Conservation (phyloP, 2,113 vertebrate genomes). For the Gobius niger region DNA sequence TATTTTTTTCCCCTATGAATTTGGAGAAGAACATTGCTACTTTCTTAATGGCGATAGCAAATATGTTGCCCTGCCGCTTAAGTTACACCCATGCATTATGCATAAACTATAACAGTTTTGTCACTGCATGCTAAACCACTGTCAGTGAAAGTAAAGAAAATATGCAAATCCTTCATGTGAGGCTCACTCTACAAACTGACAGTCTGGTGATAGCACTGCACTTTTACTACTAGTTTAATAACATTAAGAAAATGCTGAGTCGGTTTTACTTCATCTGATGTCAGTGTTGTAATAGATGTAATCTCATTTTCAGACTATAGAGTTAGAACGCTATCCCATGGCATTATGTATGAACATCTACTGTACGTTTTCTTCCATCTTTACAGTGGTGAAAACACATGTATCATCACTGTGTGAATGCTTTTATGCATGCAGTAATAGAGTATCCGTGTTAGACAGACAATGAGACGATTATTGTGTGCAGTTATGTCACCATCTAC, state of each 20-base stretch:
- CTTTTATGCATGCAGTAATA: background rate
- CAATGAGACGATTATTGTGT: conserved; percentile 13
- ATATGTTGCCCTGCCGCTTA: conserved; percentile 22
- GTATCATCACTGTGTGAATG: background rate
- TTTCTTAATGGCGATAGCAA: conserved; percentile 4
- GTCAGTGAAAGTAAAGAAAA: conserved; percentile 14
- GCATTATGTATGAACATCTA: background rate
- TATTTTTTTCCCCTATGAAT: too few species aligned
- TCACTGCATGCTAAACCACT: conserved; percentile 14
- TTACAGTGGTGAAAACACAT: background rate
- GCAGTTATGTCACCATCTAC: conserved; percentile 11
- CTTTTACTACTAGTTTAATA: background rate
- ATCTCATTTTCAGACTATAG: background rate
- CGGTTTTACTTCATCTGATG: background rate
- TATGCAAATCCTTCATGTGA: background rate
- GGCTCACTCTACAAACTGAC: background rate
- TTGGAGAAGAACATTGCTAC: background rate
- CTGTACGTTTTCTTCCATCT: too few species aligned
- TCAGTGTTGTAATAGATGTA: background rate
- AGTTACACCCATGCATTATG: conserved; percentile 11
- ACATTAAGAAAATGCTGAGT: background rate
- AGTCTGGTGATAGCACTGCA: background rate
- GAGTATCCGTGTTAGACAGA: conserved; percentile 1
- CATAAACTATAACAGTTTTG: conserved; percentile 12
- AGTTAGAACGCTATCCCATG: background rate